phyloP scores from a whole-genome alignment of 2,797 vertebrate species.

The Gallinago stenura region DNA sequence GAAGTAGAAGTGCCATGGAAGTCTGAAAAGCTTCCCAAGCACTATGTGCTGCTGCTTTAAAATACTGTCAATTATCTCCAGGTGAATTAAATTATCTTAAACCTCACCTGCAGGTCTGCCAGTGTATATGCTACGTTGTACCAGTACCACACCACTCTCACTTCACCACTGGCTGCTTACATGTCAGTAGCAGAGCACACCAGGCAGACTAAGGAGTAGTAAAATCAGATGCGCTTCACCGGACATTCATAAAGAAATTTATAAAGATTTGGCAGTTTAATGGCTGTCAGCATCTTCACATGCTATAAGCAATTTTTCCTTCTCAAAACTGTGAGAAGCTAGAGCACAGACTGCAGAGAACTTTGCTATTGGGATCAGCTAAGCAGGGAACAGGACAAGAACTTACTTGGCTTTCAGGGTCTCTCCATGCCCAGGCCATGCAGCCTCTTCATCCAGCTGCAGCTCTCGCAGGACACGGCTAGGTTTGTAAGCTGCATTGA shows the following conservation, averaged over 20 bases:
- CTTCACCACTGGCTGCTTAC: neutral
- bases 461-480: conserved; percentile 96
- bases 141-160: neutral
- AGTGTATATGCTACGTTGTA: neutral
- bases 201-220: neutral
- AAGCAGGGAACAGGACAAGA: neutral
- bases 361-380: neutral
- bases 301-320: neutral
- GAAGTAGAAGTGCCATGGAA: neutral
- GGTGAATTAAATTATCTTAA: neutral
- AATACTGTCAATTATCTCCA: neutral
- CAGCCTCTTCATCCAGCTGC: conserved; percentile 95
- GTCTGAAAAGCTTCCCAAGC: neutral
- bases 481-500: conserved; percentile 98
- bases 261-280: neutral
- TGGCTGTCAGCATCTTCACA: neutral
- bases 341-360: neutral
- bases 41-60: neutral
- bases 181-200: neutral
- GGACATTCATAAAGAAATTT: neutral
- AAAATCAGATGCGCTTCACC: neutral
- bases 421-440: conserved; percentile 95
- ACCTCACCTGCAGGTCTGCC: neutral
- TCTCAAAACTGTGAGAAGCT: neutral
- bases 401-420: conserved; percentile 98